A percentile compares a stretch with the other conserved stretches of the same genome.
These are phyloP conservation scores for Pomacea maculata DNA, from an alignment of 1,140 invertebrate genomes.

Conservation along the genomic window DNA sequence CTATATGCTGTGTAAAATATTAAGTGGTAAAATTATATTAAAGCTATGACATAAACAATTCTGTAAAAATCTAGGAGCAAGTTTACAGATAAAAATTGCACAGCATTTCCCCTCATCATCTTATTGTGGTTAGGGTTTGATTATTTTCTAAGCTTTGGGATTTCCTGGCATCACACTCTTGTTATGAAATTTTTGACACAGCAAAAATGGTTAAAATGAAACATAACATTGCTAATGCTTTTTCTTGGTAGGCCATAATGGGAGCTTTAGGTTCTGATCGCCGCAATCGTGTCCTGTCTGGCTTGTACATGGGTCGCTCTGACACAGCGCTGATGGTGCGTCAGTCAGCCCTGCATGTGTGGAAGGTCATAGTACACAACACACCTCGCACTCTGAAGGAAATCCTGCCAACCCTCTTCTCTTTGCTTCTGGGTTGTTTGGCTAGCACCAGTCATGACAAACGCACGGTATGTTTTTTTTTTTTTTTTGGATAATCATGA, in stretches of 20 bases:
- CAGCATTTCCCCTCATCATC: no score
- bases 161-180: no score
- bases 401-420: conserved; percentile 94
- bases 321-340: conserved; percentile 97
- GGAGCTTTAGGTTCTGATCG: conserved; percentile 86
- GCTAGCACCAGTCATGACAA: conserved; percentile 96
- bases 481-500: no score
- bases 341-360: conserved; percentile 96
- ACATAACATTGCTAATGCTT: not conserved
- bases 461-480: conserved; percentile 73
- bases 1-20: no score
- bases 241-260: conserved; percentile 80
- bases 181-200: no score
- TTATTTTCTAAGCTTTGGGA: no score
- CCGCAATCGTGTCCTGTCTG: conserved; percentile 91
- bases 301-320: conserved; percentile 96
- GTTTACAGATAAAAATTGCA: no score
- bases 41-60: no score
- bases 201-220: not conserved
- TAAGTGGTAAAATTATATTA: no score
- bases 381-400: conserved; percentile 95
- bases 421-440: conserved; percentile 88
- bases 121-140: no score
- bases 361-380: conserved; percentile 96
- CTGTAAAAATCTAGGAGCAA: no score